These are phyloP conservation scores for Thereva unica DNA, from an alignment of 2,888 invertebrate species.

Conservation along the genomic window DNA sequence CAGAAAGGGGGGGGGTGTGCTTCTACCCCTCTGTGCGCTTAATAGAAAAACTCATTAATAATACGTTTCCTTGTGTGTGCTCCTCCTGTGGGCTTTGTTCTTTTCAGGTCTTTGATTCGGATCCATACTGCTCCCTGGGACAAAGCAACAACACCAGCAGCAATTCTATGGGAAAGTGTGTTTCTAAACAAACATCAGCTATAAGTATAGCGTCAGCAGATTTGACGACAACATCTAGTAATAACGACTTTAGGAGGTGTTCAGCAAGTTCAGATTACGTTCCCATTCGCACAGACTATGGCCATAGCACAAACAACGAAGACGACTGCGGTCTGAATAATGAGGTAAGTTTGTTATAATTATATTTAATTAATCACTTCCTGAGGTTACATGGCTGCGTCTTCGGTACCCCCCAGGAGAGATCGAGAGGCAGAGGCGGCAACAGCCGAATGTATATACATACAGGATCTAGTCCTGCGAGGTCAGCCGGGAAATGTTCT, in stretches of 20 bases:
- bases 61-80: conserved; percentile 28
- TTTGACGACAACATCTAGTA: conserved; percentile 18
- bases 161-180: conserved; percentile 58
- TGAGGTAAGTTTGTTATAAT: conserved; percentile 45
- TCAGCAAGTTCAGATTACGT: conserved; percentile 33
- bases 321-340: conserved; percentile 42
- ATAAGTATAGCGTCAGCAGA: conserved; percentile 53
- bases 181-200: conserved; percentile 55
- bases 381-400: conserved; percentile 18
- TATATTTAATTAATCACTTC: conserved; percentile 36
- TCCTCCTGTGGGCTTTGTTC: conserved; percentile 24
- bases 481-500: neutral
- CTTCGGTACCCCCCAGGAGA: neutral
- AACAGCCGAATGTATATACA: too few relatives aligned
- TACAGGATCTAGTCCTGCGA: neutral
- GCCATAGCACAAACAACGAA: conserved; percentile 28
- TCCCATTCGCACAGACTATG: conserved; percentile 21
- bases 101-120: conserved; percentile 30
- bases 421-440: too few relatives aligned
- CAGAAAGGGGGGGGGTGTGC: too few relatives aligned
- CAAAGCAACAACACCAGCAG: conserved; percentile 26
- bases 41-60: conserved; percentile 31
- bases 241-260: conserved; percentile 26
- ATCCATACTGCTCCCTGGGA: conserved; percentile 13
- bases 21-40: too few relatives aligned